These are phyloP conservation scores for Chroicocephalus ridibundus DNA, from an alignment of 2,113 vertebrate species.

Conservation along the genomic window DNA sequence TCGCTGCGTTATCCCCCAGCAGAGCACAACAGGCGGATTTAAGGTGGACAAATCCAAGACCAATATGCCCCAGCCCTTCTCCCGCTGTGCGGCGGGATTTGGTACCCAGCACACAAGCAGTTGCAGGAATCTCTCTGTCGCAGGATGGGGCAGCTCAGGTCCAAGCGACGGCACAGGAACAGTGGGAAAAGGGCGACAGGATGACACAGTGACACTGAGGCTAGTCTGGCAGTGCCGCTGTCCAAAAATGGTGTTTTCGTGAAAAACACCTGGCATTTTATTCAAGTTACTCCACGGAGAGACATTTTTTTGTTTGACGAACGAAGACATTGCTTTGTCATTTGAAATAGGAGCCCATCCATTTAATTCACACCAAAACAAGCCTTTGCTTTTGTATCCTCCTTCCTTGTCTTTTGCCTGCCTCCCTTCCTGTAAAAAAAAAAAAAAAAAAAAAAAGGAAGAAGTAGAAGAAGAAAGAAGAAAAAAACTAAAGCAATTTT, in stretches of 20 bases:
- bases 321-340: not conserved
- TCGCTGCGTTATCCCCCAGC: not conserved
- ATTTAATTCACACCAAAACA: not conserved
- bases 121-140: not conserved
- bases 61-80: not conserved
- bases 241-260: not conserved
- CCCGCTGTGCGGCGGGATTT: not conserved
- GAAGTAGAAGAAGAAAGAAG: not conserved
- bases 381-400: not conserved
- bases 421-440: not conserved
- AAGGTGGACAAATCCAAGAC: not conserved
- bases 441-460: not conserved
- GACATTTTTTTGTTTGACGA: not conserved
- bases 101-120: not conserved
- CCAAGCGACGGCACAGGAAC: rapidly evolving
- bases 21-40: not conserved
- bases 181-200: not conserved
- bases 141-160: not conserved
- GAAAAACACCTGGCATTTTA: not conserved
- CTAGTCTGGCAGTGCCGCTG: not conserved
- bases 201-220: not conserved
- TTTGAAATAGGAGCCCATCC: not conserved
- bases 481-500: not conserved
- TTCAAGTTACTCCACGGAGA: not conserved
- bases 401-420: not conserved